phyloP scores from a whole-genome alignment of 2,888 invertebrate species.

The Pocota personata region DNA sequence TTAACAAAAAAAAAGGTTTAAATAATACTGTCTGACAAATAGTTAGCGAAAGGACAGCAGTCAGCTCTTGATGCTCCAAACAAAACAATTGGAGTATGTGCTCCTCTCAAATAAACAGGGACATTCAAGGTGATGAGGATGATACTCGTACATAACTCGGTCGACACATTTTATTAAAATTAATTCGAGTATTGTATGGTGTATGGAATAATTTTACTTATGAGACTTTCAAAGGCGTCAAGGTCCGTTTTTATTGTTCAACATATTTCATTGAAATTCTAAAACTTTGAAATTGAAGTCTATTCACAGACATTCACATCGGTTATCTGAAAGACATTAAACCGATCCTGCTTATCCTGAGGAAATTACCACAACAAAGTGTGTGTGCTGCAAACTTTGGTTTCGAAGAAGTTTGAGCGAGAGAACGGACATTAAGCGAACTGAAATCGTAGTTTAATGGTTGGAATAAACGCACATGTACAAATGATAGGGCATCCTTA shows the following conservation, averaged over 20 bases:
- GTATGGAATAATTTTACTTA: constrained; percentile 19
- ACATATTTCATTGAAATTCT: constrained; percentile 11
- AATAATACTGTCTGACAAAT: constrained; percentile 67
- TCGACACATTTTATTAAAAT: constrained; percentile 67
- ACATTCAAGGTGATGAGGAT: constrained; percentile 58
- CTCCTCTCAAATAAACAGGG: constrained; percentile 53
- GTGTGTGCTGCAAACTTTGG: constrained; percentile 40
- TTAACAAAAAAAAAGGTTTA: constrained; percentile 38
- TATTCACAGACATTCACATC: constrained; percentile 5
- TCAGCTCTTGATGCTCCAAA: constrained; percentile 34
- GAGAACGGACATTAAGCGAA: constrained; percentile 8
- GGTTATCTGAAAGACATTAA: constrained; percentile 20
- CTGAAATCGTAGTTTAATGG: constrained; percentile 25
- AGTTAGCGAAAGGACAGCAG: constrained; percentile 60
- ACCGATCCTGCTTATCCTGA: constrained; percentile 37
- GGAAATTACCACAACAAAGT: constrained; percentile 49
- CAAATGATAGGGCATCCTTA: constrained; percentile 23
- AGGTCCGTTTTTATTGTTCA: constrained; percentile 47
- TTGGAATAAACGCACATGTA: neutral
- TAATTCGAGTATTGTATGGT: constrained; percentile 47
- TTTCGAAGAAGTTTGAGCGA: constrained; percentile 19
- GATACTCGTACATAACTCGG: constrained; percentile 19
- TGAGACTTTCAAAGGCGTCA: constrained; percentile 24
- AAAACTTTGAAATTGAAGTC: constrained; percentile 31
- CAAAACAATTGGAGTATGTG: constrained; percentile 43